These are phyloP conservation scores for Podabrus alpinus DNA, from an alignment of 2,888 invertebrate species.

Conservation along the genomic window DNA sequence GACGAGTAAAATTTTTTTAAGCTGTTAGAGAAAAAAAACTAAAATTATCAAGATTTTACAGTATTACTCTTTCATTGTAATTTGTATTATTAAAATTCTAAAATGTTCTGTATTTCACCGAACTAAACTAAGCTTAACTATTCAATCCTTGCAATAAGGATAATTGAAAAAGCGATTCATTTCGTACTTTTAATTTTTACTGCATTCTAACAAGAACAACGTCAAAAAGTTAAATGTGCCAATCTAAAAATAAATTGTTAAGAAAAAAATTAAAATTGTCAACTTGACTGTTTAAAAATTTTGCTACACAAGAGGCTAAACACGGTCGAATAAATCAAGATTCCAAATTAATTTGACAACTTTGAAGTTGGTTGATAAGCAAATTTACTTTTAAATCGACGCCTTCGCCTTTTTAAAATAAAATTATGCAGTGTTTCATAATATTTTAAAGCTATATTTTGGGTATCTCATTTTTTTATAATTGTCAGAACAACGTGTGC, in stretches of 20 bases:
- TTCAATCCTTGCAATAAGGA: no score
- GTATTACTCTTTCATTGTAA: no score
- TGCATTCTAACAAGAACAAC: not conserved
- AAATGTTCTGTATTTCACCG: no score
- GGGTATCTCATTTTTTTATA: conserved; percentile 37
- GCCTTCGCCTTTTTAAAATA: not conserved
- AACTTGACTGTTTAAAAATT: not conserved
- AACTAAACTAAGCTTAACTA: no score
- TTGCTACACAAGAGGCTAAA: not conserved
- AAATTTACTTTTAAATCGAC: not conserved
- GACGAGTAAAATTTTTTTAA: no score
- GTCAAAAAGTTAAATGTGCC: not conserved
- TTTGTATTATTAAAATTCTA: no score
- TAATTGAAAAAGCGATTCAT: no score
- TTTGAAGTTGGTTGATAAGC: not conserved
- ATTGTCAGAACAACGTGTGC: conserved; percentile 39
- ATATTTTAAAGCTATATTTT: conserved; percentile 31
- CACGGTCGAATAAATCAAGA: not conserved
- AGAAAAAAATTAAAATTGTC: not conserved
- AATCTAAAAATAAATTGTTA: not conserved
- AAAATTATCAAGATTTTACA: no score
- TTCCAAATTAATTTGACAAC: not conserved
- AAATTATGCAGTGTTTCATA: not conserved
- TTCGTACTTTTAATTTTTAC: not conserved
- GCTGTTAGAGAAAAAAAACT: no score